Conservation (phyloP, 2,888 invertebrate genomes). For the Eubasilissa splendida region DNA sequence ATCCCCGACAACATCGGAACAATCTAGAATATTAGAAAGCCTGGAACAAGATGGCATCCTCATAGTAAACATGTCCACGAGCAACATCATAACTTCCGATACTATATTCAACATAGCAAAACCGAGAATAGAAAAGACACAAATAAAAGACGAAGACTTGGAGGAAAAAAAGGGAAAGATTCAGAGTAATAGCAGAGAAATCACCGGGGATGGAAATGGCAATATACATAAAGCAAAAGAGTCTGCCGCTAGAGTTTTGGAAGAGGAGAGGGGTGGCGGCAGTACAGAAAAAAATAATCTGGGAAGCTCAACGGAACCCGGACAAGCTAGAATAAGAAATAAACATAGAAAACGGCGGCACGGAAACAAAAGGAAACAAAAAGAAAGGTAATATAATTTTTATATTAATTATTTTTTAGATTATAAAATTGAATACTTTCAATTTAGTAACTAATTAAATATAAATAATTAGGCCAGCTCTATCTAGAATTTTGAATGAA, state of each 20-base stretch:
- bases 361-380: slow-evolving; percentile 56
- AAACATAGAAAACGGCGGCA: slow-evolving; percentile 59
- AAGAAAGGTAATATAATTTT: slow-evolving; percentile 1
- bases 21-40: slow-evolving; percentile 62
- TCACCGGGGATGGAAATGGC: slow-evolving; percentile 69
- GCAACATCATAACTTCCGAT: slow-evolving; percentile 70
- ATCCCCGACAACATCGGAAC: slow-evolving; percentile 22
- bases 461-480: too few relatives aligned
- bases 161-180: slow-evolving; percentile 72
- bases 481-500: too few relatives aligned
- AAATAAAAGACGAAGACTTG: slow-evolving; percentile 53
- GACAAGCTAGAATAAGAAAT: slow-evolving; percentile 43
- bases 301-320: slow-evolving; percentile 34
- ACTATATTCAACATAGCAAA: slow-evolving; percentile 67
- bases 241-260: slow-evolving; percentile 9
- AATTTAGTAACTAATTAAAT: too few relatives aligned
- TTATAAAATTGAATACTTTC: too few relatives aligned
- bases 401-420: too few relatives aligned
- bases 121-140: slow-evolving; percentile 59
- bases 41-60: slow-evolving; percentile 71
- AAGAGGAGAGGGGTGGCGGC: slow-evolving; percentile 35
- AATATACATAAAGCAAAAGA: slow-evolving; percentile 64
- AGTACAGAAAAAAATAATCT: slow-evolving; percentile 26
- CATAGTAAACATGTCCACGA: slow-evolving; percentile 69
- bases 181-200: slow-evolving; percentile 73